phyloP scores from a whole-genome alignment of 2,113 vertebrate species.

The Oxyura jamaicensis region DNA sequence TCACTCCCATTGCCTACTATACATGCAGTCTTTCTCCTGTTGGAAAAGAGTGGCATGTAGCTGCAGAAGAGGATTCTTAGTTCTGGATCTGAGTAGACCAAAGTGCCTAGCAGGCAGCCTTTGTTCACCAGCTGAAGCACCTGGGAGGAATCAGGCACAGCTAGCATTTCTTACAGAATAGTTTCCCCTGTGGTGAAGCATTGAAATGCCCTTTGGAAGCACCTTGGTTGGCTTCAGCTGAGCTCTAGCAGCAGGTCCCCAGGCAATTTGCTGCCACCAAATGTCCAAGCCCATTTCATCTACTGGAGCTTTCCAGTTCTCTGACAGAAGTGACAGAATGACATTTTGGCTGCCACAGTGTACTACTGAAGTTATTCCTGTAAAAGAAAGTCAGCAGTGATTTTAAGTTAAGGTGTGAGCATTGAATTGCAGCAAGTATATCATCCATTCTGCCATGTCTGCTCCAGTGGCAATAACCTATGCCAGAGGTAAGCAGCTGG shows the following conservation, averaged over 20 bases:
- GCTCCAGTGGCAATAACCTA: neutral
- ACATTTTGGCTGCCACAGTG: neutral
- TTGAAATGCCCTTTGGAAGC: neutral
- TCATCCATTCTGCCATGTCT: neutral
- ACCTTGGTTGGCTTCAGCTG: neutral
- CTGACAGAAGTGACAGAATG: neutral
- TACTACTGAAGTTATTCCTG: neutral
- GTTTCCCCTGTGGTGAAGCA: neutral
- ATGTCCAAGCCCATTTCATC: neutral
- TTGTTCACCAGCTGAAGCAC: neutral
- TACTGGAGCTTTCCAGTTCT: neutral
- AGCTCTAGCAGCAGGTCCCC: neutral
- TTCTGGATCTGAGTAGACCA: neutral
- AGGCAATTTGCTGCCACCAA: neutral
- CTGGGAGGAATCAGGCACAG: neutral
- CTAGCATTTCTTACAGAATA: neutral
- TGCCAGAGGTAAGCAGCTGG: neutral
- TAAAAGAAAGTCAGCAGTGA: neutral
- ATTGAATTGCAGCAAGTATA: neutral
- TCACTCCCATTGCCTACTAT: neutral
- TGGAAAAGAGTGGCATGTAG: neutral
- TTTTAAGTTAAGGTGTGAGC: neutral
- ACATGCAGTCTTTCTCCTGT: neutral
- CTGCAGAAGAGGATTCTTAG: neutral
- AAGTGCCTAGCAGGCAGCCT: neutral